A percentile compares a stretch with the other conserved stretches of the same genome.
These are phyloP conservation scores for Bryconaethiops microstoma DNA, from an alignment of 2,797 vertebrate species.

Conservation along the genomic window DNA sequence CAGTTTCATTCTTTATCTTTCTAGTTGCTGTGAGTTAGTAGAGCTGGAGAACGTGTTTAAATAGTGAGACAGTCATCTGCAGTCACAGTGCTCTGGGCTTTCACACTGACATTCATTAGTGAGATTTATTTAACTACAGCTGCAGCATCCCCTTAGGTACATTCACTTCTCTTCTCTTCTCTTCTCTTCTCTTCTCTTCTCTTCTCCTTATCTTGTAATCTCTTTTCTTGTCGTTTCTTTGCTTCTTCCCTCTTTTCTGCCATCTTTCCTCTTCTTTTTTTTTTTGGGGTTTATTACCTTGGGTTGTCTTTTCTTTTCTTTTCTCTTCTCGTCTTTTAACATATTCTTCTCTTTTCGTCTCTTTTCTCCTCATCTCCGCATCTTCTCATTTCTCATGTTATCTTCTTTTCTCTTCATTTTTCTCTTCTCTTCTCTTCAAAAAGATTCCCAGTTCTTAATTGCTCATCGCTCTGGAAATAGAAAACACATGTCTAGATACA, in stretches of 20 bases:
- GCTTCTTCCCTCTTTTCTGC: neutral
- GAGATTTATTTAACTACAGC: neutral
- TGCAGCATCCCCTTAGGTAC: neutral
- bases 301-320: neutral
- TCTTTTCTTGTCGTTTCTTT: neutral
- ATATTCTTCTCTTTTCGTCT: neutral
- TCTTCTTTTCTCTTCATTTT: constrained; percentile 10
- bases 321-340: too few relatives aligned
- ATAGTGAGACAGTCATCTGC: neutral
- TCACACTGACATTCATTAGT: neutral
- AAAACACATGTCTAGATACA: neutral
- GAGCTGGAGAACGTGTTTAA: neutral
- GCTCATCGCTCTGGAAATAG: neutral
- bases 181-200: neutral
- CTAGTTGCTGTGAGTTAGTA: neutral
- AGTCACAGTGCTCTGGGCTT: neutral
- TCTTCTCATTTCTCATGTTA: constrained; percentile 62
- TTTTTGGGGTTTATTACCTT: neutral
- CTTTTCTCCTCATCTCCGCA: constrained; percentile 30
- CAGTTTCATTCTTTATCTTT: neutral
- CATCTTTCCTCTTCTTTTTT: neutral
- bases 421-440: constrained; percentile 7
- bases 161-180: neutral
- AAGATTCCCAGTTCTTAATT: constrained; percentile 60
- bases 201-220: neutral